Evolutionary conservation across 1,140 invertebrate species (phyloP).

Genomic region (Panagrolaimus sp.): DNA sequence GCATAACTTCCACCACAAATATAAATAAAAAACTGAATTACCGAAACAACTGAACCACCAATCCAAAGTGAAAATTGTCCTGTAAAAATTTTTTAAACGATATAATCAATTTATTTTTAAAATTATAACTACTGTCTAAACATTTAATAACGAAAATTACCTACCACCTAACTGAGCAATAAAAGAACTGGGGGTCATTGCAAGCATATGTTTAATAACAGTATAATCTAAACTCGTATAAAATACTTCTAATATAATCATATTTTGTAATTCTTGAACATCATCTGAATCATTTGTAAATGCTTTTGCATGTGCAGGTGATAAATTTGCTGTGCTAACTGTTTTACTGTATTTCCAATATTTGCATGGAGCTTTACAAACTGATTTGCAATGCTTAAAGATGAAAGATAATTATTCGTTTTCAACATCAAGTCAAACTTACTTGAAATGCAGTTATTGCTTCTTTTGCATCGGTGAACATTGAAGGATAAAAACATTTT

Average conservation of each 20-base stretch:
- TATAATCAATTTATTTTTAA: no score
- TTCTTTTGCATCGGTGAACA: conserved; percentile 15
- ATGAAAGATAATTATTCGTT: conserved; percentile 17
- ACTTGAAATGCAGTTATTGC: conserved; percentile 7
- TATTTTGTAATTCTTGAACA: conserved; percentile 26
- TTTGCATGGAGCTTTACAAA: conserved; percentile 40
- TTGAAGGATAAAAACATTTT: conserved; percentile 38
- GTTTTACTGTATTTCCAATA: conserved; percentile 46
- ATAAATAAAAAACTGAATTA: conserved; percentile 46
- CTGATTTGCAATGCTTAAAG: conserved; percentile 37
- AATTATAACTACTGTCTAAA: no score
- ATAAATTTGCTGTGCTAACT: conserved; percentile 46
- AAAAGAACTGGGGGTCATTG: conserved; percentile 44
- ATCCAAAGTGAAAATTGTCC: conserved; percentile 53
- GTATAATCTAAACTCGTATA: conserved; percentile 47
- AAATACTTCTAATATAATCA: conserved; percentile 41
- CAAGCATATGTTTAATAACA: conserved; percentile 42
- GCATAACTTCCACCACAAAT: conserved; percentile 18
- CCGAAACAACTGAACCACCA: conserved; percentile 48
- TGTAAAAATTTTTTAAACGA: no score
- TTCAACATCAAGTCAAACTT: neutral
- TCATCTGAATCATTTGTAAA: conserved; percentile 33
- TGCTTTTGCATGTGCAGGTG: conserved; percentile 26
- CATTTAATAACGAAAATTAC: neutral
- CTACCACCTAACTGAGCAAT: conserved; percentile 50